Evolutionary conservation across 2,888 invertebrate species (phyloP).

Genomic region (Pegoplata infirma): DNA sequence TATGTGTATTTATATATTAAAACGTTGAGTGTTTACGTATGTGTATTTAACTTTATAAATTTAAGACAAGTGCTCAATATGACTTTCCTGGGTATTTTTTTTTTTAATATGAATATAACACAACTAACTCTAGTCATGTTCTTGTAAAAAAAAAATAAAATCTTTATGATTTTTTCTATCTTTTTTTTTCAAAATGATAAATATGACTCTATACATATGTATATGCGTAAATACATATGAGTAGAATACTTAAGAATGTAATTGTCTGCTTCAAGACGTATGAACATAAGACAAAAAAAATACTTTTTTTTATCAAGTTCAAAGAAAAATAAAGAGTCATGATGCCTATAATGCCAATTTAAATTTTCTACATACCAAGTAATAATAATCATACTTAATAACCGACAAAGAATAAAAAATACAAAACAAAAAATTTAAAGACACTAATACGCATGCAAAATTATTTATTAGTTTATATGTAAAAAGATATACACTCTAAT

Average conservation of each 20-base stretch:
- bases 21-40: conserved; percentile 19
- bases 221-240: conserved; percentile 36
- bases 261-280: conserved; percentile 35
- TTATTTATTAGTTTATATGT: too few species aligned
- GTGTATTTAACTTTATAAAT: conserved; percentile 19
- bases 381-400: conserved; percentile 33
- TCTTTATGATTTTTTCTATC: conserved; percentile 22
- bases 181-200: conserved; percentile 23
- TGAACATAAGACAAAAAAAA: conserved; percentile 3
- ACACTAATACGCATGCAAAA: neutral
- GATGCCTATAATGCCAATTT: conserved; percentile 52
- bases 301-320: neutral
- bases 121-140: too few species aligned
- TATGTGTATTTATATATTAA: conserved; percentile 5
- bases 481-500: too few species aligned
- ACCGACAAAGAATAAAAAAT: conserved; percentile 36
- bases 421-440: neutral
- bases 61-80: conserved; percentile 35
- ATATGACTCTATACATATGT: neutral
- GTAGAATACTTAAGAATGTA: conserved; percentile 33
- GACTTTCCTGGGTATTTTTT: conserved; percentile 23
- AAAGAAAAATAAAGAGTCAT: neutral
- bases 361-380: conserved; percentile 34
- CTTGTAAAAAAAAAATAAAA: conserved; percentile 14
- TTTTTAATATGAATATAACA: conserved; percentile 1